Percentiles rank a stretch among this genome's conserved stretches.
Evolutionary conservation across 2,113 vertebrate genomes (phyloP).

Genomic region (Pseudorasbora parva): DNA sequence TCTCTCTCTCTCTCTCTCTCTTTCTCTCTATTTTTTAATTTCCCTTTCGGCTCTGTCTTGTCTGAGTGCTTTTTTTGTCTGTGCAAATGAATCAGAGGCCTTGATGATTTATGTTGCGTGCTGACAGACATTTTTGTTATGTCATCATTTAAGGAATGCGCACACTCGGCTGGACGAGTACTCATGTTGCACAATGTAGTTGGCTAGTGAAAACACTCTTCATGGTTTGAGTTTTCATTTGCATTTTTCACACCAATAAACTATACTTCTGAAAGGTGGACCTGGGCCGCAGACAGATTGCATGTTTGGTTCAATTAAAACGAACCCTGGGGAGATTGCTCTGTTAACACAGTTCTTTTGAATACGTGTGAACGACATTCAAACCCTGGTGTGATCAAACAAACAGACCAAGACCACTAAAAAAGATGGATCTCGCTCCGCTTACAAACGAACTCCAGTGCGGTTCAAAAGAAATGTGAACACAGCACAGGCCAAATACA

Average conservation of each 20-base stretch:
- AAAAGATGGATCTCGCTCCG: no score
- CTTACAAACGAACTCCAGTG: no score
- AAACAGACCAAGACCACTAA: no score
- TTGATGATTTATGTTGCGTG: background rate
- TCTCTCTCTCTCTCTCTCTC: background rate
- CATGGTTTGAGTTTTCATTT: background rate
- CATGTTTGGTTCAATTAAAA: no score
- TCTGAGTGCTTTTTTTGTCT: background rate
- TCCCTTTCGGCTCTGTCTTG: background rate
- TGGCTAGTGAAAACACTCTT: background rate
- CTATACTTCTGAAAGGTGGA: background rate
- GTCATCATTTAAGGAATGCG: background rate
- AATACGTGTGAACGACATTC: no score
- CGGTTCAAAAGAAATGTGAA: no score
- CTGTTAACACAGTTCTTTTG: no score
- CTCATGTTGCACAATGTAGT: background rate
- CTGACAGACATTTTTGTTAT: conserved; percentile 20
- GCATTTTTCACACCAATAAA: background rate
- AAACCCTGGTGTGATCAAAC: no score
- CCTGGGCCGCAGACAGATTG: no score
- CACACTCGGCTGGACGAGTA: background rate
- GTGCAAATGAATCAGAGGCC: background rate
- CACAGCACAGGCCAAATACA: no score
- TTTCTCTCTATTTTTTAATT: background rate
- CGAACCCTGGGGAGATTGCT: no score